phyloP scores from a whole-genome alignment of 2,797 vertebrate genomes.

The Dendrocincla tyrannina region DNA sequence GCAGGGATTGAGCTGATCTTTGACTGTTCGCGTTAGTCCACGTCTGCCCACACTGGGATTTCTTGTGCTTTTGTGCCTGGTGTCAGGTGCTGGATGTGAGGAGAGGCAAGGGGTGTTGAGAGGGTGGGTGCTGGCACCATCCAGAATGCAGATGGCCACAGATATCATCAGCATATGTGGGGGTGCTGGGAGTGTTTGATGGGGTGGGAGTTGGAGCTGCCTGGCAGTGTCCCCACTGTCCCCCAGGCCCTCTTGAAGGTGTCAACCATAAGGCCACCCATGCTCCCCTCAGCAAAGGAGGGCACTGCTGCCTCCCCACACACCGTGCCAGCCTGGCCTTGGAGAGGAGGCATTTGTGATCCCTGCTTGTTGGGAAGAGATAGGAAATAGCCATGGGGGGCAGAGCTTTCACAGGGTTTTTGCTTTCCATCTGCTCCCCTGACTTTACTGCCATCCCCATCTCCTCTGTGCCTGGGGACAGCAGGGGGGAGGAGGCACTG shows the following conservation, averaged over 20 bases:
- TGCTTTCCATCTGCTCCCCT: neutral
- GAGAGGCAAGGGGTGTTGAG: neutral
- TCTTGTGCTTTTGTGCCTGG: neutral
- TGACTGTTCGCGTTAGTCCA: neutral
- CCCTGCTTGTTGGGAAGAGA: neutral
- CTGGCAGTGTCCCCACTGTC: neutral
- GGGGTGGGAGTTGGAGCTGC: neutral
- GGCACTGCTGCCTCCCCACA: accelerated
- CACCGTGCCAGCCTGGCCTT: neutral
- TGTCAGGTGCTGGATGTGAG: accelerated
- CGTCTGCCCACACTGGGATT: neutral
- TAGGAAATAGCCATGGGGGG: neutral
- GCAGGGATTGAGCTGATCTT: neutral
- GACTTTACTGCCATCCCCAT: neutral
- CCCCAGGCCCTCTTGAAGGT: neutral
- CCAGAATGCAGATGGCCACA: neutral
- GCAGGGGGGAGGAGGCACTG: neutral
- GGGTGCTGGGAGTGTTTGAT: neutral
- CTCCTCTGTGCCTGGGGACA: neutral
- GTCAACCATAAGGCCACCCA: neutral
- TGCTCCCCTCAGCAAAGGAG: neutral
- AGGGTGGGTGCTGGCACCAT: neutral
- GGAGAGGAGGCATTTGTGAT: neutral
- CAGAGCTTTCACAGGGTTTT: neutral
- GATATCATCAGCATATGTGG: accelerated